These are phyloP conservation scores for Halichondria panicea DNA, from an alignment of 37 sponge, comb jelly and placozoan genomes.

Conservation along the genomic window DNA sequence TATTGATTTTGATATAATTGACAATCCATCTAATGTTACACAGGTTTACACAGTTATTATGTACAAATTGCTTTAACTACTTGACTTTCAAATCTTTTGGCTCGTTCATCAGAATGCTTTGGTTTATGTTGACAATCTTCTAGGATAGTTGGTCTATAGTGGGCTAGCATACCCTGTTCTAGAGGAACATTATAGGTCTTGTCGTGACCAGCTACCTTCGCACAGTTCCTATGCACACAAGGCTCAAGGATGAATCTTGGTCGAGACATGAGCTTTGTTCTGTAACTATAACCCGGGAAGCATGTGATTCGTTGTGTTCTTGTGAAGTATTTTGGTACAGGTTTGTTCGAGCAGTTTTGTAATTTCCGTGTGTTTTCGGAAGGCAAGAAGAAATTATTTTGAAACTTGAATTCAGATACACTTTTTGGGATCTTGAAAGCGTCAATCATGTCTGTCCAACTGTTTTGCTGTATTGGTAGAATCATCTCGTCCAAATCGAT, in stretches of 20 bases:
- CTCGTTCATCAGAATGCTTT: no score
- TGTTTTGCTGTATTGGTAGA: constrained; percentile 10
- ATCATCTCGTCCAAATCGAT: constrained; percentile 43
- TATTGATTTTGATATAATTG: no score
- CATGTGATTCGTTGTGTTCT: not conserved
- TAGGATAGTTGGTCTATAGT: not conserved
- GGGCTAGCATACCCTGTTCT: not conserved
- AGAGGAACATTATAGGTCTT: not conserved
- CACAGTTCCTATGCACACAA: constrained; percentile 6
- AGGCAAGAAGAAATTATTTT: not conserved
- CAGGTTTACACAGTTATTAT: no score
- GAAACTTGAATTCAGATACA: constrained; percentile 2
- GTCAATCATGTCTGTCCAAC: constrained; percentile 6
- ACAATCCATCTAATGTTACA: no score
- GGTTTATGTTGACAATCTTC: no score
- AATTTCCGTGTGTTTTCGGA: not conserved
- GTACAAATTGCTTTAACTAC: no score
- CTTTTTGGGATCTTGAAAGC: not conserved
- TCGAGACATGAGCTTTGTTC: constrained; percentile 9
- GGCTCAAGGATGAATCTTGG: not conserved
- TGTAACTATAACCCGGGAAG: not conserved
- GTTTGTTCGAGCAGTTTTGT: not conserved
- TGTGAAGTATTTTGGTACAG: constrained; percentile 8
- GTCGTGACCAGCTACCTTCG: not conserved
- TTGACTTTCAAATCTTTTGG: no score